Evolutionary conservation across 2,113 vertebrate species (phyloP).

Genomic region (Camelus bactrianus): DNA sequence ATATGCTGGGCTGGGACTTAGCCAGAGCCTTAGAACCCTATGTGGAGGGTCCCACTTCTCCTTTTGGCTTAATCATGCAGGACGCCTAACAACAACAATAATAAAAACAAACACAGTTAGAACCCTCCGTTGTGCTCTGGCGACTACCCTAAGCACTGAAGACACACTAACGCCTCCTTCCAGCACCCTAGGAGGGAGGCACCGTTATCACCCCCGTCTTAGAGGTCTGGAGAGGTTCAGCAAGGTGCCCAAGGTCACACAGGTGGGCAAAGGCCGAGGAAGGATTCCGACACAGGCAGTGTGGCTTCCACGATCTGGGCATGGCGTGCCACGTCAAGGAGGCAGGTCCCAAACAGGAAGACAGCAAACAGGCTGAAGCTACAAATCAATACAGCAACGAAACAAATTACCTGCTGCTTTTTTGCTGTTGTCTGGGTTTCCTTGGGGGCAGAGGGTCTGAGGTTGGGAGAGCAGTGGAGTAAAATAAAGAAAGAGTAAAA

Average conservation of each 20-base stretch:
- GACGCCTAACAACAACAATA: not conserved
- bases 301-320: not conserved
- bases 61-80: not conserved
- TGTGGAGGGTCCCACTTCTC: not conserved
- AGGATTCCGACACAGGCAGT: not conserved
- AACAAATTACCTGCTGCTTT: not conserved
- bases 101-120: not conserved
- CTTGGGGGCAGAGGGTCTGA: not conserved
- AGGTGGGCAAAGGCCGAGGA: not conserved
- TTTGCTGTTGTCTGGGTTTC: not conserved
- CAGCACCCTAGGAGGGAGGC: not conserved
- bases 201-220: accelerated
- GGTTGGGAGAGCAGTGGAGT: not conserved
- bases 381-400: accelerated
- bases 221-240: not conserved
- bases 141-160: not conserved
- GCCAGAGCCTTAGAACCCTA: not conserved
- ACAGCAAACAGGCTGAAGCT: not conserved
- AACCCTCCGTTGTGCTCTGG: too few species aligned
- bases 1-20: not conserved
- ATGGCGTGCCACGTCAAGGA: accelerated
- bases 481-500: not conserved
- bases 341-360: not conserved
- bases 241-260: not conserved
- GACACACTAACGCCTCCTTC: not conserved